phyloP scores from a whole-genome alignment of 2,113 vertebrate genomes.

The Petromus typicus region DNA sequence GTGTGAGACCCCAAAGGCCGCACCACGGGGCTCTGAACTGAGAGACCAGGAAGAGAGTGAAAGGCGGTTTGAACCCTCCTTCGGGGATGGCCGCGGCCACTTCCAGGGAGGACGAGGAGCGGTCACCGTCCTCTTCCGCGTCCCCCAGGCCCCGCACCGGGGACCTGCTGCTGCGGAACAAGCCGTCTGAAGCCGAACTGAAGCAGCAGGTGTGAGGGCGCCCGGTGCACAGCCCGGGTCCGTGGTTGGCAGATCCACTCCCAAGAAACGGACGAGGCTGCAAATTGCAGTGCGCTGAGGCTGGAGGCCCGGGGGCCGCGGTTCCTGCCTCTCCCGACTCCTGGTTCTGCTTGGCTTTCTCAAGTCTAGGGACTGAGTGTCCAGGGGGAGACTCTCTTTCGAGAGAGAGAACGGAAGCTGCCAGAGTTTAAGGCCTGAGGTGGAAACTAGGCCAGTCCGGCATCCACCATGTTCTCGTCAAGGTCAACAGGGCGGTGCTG shows the following conservation, averaged over 20 bases:
- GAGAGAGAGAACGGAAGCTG: too few species aligned
- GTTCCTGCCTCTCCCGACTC: background rate
- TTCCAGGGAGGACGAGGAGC: background rate
- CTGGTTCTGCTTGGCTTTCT: background rate
- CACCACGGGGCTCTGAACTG: too few species aligned
- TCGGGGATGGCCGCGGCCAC: accelerated
- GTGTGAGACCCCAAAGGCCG: background rate
- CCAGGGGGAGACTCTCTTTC: background rate
- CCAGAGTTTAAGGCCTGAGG: background rate
- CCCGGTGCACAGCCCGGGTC: too few species aligned
- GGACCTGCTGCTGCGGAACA: accelerated
- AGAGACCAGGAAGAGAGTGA: background rate
- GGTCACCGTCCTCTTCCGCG: too few species aligned
- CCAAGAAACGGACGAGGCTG: background rate
- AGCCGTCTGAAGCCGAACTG: background rate
- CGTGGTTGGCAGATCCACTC: accelerated
- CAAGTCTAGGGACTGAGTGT: background rate
- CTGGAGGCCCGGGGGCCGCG: background rate
- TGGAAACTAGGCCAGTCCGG: background rate
- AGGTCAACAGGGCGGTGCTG: background rate
- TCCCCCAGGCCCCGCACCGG: background rate
- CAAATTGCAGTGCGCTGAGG: background rate
- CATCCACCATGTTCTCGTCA: accelerated
- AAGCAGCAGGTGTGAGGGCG: background rate
- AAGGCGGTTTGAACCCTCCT: too few species aligned